Percentiles rank a stretch among this genome's conserved stretches.
These are phyloP conservation scores for Clarias fuscus DNA, from an alignment of 2,797 vertebrate genomes.

Conservation along the genomic window DNA sequence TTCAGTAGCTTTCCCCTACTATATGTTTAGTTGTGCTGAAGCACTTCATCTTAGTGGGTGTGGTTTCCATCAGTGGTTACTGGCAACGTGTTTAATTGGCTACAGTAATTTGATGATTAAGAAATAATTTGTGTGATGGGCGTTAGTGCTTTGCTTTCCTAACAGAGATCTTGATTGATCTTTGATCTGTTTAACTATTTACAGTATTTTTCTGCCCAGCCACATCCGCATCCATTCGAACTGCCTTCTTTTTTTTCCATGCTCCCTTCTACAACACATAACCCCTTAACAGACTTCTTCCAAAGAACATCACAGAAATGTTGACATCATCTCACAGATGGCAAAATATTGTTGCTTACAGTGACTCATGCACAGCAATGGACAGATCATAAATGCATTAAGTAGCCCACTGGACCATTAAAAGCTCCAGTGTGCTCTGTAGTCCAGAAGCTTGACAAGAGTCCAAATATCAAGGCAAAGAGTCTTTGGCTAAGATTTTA, in stretches of 20 bases:
- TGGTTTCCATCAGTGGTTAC: neutral
- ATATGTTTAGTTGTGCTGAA: conserved; percentile 4
- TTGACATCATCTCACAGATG: conserved; percentile 29
- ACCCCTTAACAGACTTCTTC: conserved; percentile 29
- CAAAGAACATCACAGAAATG: conserved; percentile 49
- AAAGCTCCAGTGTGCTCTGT: neutral
- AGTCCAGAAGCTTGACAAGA: neutral
- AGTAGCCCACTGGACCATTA: neutral
- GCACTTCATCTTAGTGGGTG: conserved; percentile 1
- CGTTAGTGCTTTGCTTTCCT: neutral
- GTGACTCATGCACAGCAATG: neutral
- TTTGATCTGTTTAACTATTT: neutral
- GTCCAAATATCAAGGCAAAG: neutral
- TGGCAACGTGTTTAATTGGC: neutral
- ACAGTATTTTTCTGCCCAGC: neutral
- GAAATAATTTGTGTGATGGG: neutral
- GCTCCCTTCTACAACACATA: neutral
- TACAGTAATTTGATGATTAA: neutral
- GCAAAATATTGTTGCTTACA: conserved; percentile 20
- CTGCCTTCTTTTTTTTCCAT: neutral
- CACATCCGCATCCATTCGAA: neutral
- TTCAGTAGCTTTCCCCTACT: neutral
- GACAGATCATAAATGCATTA: conserved; percentile 7
- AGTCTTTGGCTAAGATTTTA: neutral
- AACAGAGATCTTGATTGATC: too few species aligned